phyloP scores from a whole-genome alignment of 2,888 invertebrate genomes.

The Ceraclea dissimilis region DNA sequence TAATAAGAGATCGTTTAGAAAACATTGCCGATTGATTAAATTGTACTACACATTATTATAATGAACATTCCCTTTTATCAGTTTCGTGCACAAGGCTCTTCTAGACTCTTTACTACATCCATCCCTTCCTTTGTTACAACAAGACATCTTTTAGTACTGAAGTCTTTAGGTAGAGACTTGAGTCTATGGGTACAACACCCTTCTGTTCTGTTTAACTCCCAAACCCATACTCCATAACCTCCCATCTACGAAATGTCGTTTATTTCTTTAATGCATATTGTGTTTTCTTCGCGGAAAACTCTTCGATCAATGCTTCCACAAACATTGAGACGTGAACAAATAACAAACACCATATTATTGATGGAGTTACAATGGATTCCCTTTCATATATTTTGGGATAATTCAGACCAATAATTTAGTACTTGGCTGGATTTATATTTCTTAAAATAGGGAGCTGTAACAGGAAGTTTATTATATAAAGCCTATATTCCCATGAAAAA shows the following conservation, averaged over 20 bases:
- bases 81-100: slow-evolving; percentile 7
- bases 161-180: background rate
- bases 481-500: no score
- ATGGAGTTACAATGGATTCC: no score
- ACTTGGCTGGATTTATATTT: no score
- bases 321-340: no score
- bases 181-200: background rate
- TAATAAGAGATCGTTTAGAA: no score
- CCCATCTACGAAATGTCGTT: slow-evolving; percentile 23
- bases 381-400: no score
- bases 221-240: slow-evolving; percentile 6
- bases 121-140: slow-evolving; percentile 13
- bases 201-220: slow-evolving; percentile 10
- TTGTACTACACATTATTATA: slow-evolving; percentile 10
- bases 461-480: no score
- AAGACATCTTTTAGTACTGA: background rate
- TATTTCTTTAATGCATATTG: slow-evolving; percentile 27
- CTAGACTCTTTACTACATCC: background rate
- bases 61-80: slow-evolving; percentile 15
- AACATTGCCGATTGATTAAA: slow-evolving; percentile 11
- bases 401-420: no score
- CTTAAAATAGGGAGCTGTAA: no score
- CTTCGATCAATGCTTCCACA: slow-evolving; percentile 7
- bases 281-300: slow-evolving; percentile 25
- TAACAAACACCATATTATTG: no score